These are phyloP conservation scores for Chionodraco myersi DNA, from an alignment of 2,113 vertebrate genomes.

Conservation along the genomic window DNA sequence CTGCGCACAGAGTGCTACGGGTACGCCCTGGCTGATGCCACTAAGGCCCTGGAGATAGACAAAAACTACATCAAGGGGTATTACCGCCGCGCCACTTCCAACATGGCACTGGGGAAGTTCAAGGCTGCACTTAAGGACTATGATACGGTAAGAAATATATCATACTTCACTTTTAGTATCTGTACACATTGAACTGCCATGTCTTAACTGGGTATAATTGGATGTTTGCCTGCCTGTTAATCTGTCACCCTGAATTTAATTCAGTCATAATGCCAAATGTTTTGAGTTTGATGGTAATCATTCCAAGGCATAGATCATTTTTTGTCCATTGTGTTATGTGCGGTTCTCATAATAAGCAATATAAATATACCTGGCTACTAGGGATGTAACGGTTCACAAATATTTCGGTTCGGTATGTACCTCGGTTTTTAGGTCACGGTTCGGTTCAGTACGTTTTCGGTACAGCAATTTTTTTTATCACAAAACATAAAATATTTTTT, in stretches of 20 bases:
- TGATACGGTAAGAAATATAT: slow-evolving; percentile 87
- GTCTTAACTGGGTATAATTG: no score
- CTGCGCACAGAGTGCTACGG: slow-evolving; percentile 96
- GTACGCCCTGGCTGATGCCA: slow-evolving; percentile 93
- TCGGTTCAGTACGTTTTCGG: no score
- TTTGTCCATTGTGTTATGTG: slow-evolving; percentile 30
- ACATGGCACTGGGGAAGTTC: slow-evolving; percentile 97
- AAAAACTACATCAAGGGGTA: slow-evolving; percentile 96
- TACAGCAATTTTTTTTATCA: no score
- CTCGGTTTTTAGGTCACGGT: no score
- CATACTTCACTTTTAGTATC: background rate
- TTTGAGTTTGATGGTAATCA: slow-evolving; percentile 28
- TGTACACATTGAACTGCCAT: background rate
- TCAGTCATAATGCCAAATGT: slow-evolving; percentile 49
- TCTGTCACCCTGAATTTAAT: slow-evolving; percentile 42
- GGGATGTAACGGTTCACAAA: no score
- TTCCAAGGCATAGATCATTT: slow-evolving; percentile 26
- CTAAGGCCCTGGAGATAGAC: slow-evolving; percentile 90
- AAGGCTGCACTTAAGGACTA: slow-evolving; percentile 95
- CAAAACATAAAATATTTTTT: no score
- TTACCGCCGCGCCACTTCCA: slow-evolving; percentile 93
- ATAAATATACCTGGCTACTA: slow-evolving; percentile 10
- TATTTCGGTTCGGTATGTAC: no score
- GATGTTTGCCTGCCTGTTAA: background rate
- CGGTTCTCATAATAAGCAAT: slow-evolving; percentile 5